Base-by-base conservation (phyloP, 1,140 invertebrate species). In the Stenopsyche tienmushanensis region DNA sequence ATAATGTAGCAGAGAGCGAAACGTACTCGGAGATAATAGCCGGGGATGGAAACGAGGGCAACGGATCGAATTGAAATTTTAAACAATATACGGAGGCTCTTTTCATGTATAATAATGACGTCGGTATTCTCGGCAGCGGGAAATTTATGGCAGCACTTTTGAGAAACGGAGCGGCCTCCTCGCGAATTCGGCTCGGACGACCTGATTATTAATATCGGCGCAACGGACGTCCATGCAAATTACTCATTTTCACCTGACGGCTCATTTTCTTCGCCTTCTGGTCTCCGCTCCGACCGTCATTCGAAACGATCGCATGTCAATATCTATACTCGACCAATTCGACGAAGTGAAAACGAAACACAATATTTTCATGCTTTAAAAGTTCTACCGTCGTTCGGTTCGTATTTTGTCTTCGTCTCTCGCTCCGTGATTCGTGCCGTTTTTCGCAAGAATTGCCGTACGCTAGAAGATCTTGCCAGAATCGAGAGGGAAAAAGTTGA, bases 221-320 rank as follows among this genome's bases (percentile, higher is more conserved):
- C 57, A 60, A 34, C 29, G 42, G 41, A 24, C 26, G 23, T 60
- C 57, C 41, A 60, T 60, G 42, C 42, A 60, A 60, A 60, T 60
- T 60, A 60, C 41, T 23, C 20, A 34, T 47, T 60, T 44, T 44
- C 41, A 60, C 57, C 47, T 60, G 47, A 60, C 47, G 41, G 18
- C 29, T n/a, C 34, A 47, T 45, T 49, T 60, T 60, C 47, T 59
- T 24, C 23, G 53, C 39, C 21, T 17, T 34, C 29, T 34, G 5
- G 29, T 34, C 13, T 7, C 29, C 29, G 29, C 29, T 34, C 5
- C 29, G 29, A 7, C 29, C 29, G 29, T 13, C 5, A 13, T 34
- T 7, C 29, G 13, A 34, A 5, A 34, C 29, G 29, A 13, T 13
- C 29, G 29, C 29, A 7, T 13, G 29, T 5, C 13, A 34, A 5